A percentile compares a stretch with the other conserved stretches of the same genome.
phyloP scores from a whole-genome alignment of 2,113 vertebrate genomes.

The Rhinopithecus roxellana region DNA sequence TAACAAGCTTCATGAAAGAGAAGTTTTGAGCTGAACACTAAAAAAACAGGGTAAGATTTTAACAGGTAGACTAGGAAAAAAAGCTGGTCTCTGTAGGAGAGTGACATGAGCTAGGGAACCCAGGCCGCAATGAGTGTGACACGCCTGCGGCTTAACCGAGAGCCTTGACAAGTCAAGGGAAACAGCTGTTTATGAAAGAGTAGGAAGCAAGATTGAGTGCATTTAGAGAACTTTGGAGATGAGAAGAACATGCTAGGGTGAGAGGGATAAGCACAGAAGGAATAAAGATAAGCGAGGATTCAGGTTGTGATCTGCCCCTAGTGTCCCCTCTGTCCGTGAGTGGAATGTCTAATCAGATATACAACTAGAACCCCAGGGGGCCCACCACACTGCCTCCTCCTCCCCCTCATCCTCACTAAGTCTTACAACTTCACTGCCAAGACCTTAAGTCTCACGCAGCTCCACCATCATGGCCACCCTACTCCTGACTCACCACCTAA shows the following conservation, averaged over 20 bases:
- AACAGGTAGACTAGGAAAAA: too few relatives aligned
- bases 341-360: fast-evolving
- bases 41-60: background rate
- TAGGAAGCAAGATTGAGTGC: background rate
- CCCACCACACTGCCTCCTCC: fast-evolving
- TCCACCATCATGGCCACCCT: background rate
- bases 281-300: background rate
- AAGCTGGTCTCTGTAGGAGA: background rate
- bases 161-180: background rate
- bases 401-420: background rate
- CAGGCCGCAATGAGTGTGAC: background rate
- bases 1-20: background rate
- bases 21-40: background rate
- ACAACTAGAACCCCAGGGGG: fast-evolving
- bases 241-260: background rate
- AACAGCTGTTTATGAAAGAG: background rate
- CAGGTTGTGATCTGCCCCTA: background rate
- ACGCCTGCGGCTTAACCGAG: fast-evolving
- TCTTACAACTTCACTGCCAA: background rate
- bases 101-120: background rate
- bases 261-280: background rate
- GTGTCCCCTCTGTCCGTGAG: background rate
- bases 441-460: background rate
- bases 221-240: background rate
- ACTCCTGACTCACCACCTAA: background rate